phyloP scores from a whole-genome alignment of 2,797 vertebrate genomes.

The Avahi laniger region DNA sequence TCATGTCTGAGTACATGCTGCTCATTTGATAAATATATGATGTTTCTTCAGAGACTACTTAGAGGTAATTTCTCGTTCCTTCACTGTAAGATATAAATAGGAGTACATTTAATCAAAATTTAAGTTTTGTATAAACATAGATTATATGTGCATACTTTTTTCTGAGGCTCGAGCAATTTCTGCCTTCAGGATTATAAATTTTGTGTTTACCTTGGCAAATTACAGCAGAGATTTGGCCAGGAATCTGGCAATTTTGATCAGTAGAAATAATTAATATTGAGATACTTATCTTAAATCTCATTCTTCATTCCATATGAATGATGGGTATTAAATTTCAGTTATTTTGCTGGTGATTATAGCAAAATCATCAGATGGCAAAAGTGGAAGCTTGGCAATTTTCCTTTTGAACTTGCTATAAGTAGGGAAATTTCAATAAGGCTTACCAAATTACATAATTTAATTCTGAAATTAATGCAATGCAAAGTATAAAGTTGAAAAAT shows the following conservation, averaged over 20 bases:
- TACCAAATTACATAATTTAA: not conserved
- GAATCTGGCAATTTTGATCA: not conserved
- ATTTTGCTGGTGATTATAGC: not conserved
- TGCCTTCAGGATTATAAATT: not conserved
- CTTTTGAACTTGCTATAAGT: not conserved
- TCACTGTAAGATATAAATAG: constrained; percentile 1
- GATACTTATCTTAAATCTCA: not conserved
- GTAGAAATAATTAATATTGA: not conserved
- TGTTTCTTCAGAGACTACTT: constrained; percentile 11
- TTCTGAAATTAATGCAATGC: not conserved
- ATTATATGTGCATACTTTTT: not conserved
- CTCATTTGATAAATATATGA: not conserved
- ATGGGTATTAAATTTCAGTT: not conserved
- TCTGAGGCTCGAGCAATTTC: not conserved
- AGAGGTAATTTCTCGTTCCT: not conserved
- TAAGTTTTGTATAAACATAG: not conserved
- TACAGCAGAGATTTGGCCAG: not conserved
- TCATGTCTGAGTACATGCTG: not conserved
- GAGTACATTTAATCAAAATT: constrained; percentile 10
- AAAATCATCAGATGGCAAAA: not conserved
- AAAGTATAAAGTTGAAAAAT: not conserved
- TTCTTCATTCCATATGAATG: not conserved
- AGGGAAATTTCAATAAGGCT: not conserved
- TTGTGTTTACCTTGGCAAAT: not conserved
- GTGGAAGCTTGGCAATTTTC: not conserved